A percentile compares a stretch with the other conserved stretches of the same genome.
phyloP scores from a whole-genome alignment of 2,113 vertebrate species.

The Labeo catla region DNA sequence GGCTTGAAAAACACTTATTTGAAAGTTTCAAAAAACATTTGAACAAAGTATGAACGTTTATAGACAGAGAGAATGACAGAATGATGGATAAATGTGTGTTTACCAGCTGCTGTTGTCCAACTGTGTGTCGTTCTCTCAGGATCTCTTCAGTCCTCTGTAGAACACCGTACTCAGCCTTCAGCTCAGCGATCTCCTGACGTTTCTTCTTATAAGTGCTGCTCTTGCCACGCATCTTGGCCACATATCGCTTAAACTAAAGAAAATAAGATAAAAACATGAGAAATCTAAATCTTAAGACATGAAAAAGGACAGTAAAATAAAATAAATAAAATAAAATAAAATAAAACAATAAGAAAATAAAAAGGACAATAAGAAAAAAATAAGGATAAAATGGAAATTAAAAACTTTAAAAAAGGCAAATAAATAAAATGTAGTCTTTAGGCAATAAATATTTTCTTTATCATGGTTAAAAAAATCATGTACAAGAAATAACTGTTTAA shows the following conservation, averaged over 20 bases:
- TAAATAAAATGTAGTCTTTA: neutral
- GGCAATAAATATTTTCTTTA: neutral
- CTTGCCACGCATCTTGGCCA: constrained; percentile 90
- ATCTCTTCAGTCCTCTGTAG: constrained; percentile 94
- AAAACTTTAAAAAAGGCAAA: neutral
- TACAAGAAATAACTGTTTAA: neutral
- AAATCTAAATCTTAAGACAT: neutral
- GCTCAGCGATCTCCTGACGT: constrained; percentile 85
- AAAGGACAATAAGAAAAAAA: constrained; percentile 22
- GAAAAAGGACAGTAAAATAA: constrained; percentile 34
- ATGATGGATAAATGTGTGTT: constrained; percentile 47
- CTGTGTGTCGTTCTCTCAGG: constrained; percentile 83
- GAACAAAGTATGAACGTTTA: neutral
- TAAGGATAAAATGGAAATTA: neutral
- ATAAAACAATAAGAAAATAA: neutral
- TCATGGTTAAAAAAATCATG: neutral
- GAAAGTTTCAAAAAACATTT: neutral
- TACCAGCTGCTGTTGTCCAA: constrained; percentile 89
- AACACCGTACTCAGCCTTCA: constrained; percentile 87
- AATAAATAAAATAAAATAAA: constrained; percentile 15
- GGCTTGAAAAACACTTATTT: neutral
- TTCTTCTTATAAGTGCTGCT: constrained; percentile 88
- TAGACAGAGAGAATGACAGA: neutral
- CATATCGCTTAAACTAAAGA: constrained; percentile 88
- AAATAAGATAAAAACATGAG: constrained; percentile 10